A percentile compares a stretch with the other conserved stretches of the same genome.
These are phyloP conservation scores for Tipula helvola DNA, from an alignment of 2,888 invertebrate species.

Conservation along the genomic window DNA sequence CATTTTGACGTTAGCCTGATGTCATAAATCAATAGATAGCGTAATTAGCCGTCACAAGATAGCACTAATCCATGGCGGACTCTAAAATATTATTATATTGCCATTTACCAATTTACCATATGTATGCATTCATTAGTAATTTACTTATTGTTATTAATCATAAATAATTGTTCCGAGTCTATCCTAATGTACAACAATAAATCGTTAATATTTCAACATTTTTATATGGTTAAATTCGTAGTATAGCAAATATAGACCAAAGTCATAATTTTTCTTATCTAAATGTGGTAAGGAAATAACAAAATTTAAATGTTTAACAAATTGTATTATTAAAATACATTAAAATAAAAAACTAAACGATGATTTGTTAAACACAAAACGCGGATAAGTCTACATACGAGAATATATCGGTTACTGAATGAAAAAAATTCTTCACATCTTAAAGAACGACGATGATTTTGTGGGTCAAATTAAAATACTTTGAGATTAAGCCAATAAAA, in stretches of 20 bases:
- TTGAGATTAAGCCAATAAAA: neutral
- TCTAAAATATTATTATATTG: neutral
- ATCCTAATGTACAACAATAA: neutral
- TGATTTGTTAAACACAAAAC: neutral
- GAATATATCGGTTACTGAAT: neutral
- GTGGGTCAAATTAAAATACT: neutral
- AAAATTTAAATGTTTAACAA: neutral
- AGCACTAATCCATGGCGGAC: neutral
- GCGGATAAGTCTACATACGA: neutral
- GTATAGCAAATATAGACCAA: neutral
- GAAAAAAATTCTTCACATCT: neutral
- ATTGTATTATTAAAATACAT: neutral
- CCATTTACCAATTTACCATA: neutral
- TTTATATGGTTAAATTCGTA: neutral
- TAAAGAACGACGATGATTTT: neutral
- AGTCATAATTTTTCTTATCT: neutral
- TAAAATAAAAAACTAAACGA: neutral
- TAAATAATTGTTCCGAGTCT: neutral
- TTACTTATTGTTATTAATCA: neutral
- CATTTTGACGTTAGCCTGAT: neutral
- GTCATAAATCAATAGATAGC: neutral
- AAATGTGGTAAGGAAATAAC: neutral
- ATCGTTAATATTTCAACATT: neutral
- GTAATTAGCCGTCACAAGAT: neutral
- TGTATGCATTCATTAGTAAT: neutral